Base-by-base conservation (phyloP, 2,888 invertebrate genomes). In the Arctia plantaginis region DNA sequence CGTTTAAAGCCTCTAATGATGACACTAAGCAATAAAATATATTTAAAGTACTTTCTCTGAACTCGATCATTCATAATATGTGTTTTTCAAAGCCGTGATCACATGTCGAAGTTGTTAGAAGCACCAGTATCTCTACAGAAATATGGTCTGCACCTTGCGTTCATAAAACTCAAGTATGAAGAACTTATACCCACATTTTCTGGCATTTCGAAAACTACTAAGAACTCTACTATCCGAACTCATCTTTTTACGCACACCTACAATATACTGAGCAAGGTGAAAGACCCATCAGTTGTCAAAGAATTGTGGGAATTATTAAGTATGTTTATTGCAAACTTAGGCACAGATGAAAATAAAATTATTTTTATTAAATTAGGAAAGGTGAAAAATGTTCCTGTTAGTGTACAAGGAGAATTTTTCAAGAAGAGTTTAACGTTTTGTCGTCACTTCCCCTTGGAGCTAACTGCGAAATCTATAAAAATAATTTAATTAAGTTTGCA, bases 31-130 rank as follows among this genome's bases (percentile, higher is more conserved):
- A n/a, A n/a, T n/a, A n/a, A n/a, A n/a, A n/a, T n/a, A n/a, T n/a
- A n/a, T n/a, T 93, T 6, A 91, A 90, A 84, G 85, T 94, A 20
- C 90, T 92, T 3, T 93, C 94, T 30, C 82, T 94, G 13, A 88
- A 83, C 74, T 85, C 93, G 12, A 80, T 93, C 44, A 83, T 92
- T 27, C 82, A 88, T 62, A 90, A 93, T 77, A 75, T 92, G 89
- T 70, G 75, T 78, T 30, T 75, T 35, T 23, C 84, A 87, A 64
- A 86, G 86, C 71, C 83, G 80, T 7, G 75, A 88, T 15, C 76
- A 88, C 73, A 79, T 93, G 27, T 81, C 82, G 3, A 83, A 78
- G 27, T 80, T 94, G 71, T 76, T 91, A 18, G 78, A 90, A 68
- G 86, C 88, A 15, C 89, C 90, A 3, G 89, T 91, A 4, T 91